Conservation (phyloP, 2,797 vertebrate species). For the Enteromius mattozi region DNA sequence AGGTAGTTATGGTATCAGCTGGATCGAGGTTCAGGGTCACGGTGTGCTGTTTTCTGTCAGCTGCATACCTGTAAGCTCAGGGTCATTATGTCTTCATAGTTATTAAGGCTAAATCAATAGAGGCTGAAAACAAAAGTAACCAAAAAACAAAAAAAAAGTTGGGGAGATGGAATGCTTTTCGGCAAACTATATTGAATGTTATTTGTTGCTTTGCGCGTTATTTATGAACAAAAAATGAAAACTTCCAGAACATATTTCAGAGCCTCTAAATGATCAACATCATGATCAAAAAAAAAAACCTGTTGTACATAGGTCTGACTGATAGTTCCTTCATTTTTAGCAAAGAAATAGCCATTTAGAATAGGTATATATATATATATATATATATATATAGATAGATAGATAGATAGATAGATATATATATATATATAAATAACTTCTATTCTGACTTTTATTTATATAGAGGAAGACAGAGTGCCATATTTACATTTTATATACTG, state of each 20-base stretch:
- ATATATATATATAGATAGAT: too few species aligned
- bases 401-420: too few species aligned
- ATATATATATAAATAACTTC: too few species aligned
- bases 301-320: not conserved
- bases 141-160: not conserved
- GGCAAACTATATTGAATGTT: not conserved
- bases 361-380: too few species aligned
- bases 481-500: too few species aligned
- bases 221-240: not conserved
- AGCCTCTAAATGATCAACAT: not conserved
- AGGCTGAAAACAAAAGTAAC: not conserved
- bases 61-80: not conserved
- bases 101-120: not conserved
- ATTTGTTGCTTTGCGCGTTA: not conserved
- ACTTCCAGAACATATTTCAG: not conserved
- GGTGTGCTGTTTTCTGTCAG: slow-evolving; percentile 1
- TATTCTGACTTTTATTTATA: too few species aligned
- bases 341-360: too few species aligned
- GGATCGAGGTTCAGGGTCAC: not conserved
- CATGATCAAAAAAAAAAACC: not conserved
- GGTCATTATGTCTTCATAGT: not conserved
- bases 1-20: slow-evolving; percentile 28
- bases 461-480: too few species aligned
- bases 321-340: not conserved
- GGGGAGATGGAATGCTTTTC: not conserved